Evolutionary conservation across 1,140 invertebrate genomes (phyloP), one percentile per base, ranked within the genome.

Genomic region (Psilanteris sp.): DNA sequence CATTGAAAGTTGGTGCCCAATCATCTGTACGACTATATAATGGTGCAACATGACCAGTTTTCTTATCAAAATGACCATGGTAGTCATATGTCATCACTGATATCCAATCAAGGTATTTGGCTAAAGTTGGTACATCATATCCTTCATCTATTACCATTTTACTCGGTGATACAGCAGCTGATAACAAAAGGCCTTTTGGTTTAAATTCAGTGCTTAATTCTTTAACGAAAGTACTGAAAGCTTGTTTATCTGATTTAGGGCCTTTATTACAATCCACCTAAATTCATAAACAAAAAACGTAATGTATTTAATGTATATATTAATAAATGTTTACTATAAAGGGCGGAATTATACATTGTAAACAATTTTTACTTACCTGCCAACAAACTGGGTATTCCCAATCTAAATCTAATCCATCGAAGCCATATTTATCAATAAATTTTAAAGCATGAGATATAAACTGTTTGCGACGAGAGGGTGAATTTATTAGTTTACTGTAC

Each of bases 381-480:
- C 95, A 96, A 82, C 96, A 97, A 66, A 94, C 94, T 0, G 96
- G 96, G 87, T 96, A 97, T 81, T 96, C 95, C 95, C 95, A 97
- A 82, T 97, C 96, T 11, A 97, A 85, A 83, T 97, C 96, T 0
- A 97, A 87, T 5, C 95, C 95, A 83, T 96, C 94, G 76, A 96
- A 96, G n/a, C 91, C 91, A 75, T 96, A 92, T 81, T 95, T 94
- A 34, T 94, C 90, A 10, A 97, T 86, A 74, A 96, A 96, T 55
- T 92, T 88, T 0, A 96, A 55, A 0, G 91, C 92, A 73, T 96
- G 93, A 0, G 90, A 87, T 0, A 96, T 91, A 77, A 97, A 97
- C 24, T 91, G 91, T 1, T 85, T 87, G 18, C 95, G 90, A 0
- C 61, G 11, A 26, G 93, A 91, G 1, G 90, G 77, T 1, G 94